Evolutionary conservation across 2,113 vertebrate species (phyloP), one percentile per base, ranked within the genome.

Genomic region (Clarias gariepinus): DNA sequence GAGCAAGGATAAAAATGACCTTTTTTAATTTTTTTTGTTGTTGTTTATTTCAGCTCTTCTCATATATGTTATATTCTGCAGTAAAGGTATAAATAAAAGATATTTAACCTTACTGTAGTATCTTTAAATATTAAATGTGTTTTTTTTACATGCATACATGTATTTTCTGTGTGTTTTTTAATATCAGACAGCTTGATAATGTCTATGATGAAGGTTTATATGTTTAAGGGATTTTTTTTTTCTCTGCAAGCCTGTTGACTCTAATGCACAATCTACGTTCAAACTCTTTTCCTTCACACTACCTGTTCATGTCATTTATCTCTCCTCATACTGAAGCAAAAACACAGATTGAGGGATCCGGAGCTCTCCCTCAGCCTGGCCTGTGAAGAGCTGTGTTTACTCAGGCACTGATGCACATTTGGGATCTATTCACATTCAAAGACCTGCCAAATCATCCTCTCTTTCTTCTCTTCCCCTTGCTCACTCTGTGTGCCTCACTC

Each of bases 371-470:
- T 57, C 89, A 92, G 93, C 90, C 92, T 92, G 92, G 93, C 93
- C 90, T 78, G 90, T 91, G 88, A 63, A 91, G 90, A 85, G 91
- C 91, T 91, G 92, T 95, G 94, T 95, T 94, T 94, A 94, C 93
- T 92, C 91, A 91, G 92, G 92, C 91, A 94, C 90, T 92, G 92
- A 92, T 92, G 93, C 94, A 93, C 94, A 92, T 94, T 96, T 94
- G 94, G 95, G 94, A 94, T 92, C 91, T 90, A 92, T 94, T 95
- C 93, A 93, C 94, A 94, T 93, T 94, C 93, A 93, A 94, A 95
- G 92, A 91, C 66, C 90, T 94, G 94, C 94, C 95, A 95, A 93
- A 94, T 94, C 92, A 90, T 91, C 89, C 64, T 55, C 91, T 92
- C 90, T 93, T 93, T 93, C 90, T 92, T 83, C 73, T 84, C 33